Evolutionary conservation across 2,888 invertebrate species (phyloP), one percentile per base, ranked within the genome.

Genomic region (Drosophila eohydei): DNA sequence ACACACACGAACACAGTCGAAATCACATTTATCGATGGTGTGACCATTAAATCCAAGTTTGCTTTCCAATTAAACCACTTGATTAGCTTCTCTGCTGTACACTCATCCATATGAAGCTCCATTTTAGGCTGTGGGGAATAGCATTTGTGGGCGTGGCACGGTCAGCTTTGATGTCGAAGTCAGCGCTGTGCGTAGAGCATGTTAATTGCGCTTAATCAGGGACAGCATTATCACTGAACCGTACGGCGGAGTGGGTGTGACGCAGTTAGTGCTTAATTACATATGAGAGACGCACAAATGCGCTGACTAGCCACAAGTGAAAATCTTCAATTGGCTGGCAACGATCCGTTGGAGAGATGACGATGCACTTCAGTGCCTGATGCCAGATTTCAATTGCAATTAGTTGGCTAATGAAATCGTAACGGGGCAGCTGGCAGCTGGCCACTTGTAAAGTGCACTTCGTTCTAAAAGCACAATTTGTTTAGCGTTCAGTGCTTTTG

Each of bases 11-110:
- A 50, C 56, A 56, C 44, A 55, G 54, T 69, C 57, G 43, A 28
- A 21, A 7, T 50, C 59, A 40, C 74, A 73, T 70, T 84, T 67
- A 65, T 71, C 77, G 80, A 85, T 88, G 85, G 67, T 63, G 79
- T 66, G 78, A 66, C 74, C 85, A 80, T 89, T 89, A 82, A 89
- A 82, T 85, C 73, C 73, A 78, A 88, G 88, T 85, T 85, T 85
- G 84, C 74, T 88, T 88, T 89, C 83, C 90, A 85, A 85, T 89
- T 89, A 89, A 85, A 69, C 88, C 86, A 88, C 77, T 85, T 85
- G 90, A 89, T 85, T 89, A 75, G 84, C 70, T 89, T 67, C 66
- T 66, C 62, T 61, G 58, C 58, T 68, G 34, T 65, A 59, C 64
- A 61, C 30, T 60, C 38, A 16, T 41, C 41, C 52, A 34, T 16